A percentile compares a stretch with the other conserved stretches of the same genome.
phyloP scores from a whole-genome alignment of 2,888 invertebrate genomes.

The Archips xylosteana region DNA sequence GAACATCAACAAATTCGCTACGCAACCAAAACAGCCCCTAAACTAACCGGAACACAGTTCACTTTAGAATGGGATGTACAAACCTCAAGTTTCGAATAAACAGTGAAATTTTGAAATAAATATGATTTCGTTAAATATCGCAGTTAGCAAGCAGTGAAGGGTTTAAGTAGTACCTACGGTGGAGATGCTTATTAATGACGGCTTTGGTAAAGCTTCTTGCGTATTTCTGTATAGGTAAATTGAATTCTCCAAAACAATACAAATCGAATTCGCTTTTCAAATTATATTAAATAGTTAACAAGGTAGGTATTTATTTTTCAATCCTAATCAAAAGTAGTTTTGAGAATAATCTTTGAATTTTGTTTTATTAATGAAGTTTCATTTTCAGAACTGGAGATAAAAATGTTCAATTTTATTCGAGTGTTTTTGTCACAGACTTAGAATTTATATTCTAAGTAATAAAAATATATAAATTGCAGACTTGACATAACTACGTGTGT shows the following conservation, averaged over 20 bases:
- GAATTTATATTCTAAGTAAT: no score
- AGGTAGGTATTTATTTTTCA: no score
- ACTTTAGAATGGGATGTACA: not conserved
- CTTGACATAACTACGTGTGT: no score
- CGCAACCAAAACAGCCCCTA: not conserved
- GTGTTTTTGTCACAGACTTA: no score
- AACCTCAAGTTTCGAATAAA: not conserved
- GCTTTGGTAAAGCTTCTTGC: not conserved
- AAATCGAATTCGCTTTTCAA: no score
- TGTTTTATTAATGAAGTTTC: no score
- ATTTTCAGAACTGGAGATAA: not conserved
- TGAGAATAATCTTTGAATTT: no score
- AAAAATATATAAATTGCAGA: no score
- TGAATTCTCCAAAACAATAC: no score
- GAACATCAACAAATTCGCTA: constrained; percentile 4
- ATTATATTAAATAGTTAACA: no score
- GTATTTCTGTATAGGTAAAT: not conserved
- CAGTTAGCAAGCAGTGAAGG: not conserved
- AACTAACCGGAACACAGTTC: not conserved
- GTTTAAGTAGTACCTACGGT: not conserved
- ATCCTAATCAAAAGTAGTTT: no score
- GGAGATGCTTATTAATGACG: not conserved
- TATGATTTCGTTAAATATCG: not conserved
- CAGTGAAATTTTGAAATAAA: constrained; percentile 6
- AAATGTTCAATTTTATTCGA: not conserved